Evolutionary conservation across 2,797 vertebrate genomes (phyloP), one percentile per base, ranked within the genome.

Genomic region (Podarcis lilfordi): DNA sequence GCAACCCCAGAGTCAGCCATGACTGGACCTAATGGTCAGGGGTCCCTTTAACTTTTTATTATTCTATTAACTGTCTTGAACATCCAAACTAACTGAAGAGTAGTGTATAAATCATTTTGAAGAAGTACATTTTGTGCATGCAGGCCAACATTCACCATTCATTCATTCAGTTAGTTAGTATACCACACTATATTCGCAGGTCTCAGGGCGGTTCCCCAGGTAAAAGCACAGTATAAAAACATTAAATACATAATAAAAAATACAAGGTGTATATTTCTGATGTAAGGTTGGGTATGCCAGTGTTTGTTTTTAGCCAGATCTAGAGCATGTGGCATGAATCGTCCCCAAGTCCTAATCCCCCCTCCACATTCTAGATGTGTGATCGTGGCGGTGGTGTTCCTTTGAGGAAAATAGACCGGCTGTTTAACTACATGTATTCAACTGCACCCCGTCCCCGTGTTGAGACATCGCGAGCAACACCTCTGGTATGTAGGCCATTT

Each of bases 351-450:
- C 23, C 85, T 64, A 40, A 23, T 79, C 92, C 25, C n/a, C 29
- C 8, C 3, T 88, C 92, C 82, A 87, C 84, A 2, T 91, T 91
- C 23, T 83, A 99, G 99, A 98, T 99, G 95, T 98, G 98, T 55
- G 99, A 99, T 91, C 98, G 97, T 29, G 99, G 99, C 75, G 99
- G 99, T 50, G 99, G 99, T 19, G 99, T 99, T 91, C 98, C 99
- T 8, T 91, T 99, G 94, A 98, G 99, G 86, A 99, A 99, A 95
- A 99, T 99, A 3, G 99, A 99, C 93, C 95, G 98, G 89, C 95
- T 99, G 35, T 99, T 99, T 93, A 99, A 98, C 94, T 99, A 99
- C 95, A 99, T 99, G 87, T 99, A 99, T 96, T 99, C 98, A 89
- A 99, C 99, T 2, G 99, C 99, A 69, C 99, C 99, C 0, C 97